Evolutionary conservation across 53 echinoderm and acorn worm genomes (phyloP).

Genomic region (Henricia sp.): DNA sequence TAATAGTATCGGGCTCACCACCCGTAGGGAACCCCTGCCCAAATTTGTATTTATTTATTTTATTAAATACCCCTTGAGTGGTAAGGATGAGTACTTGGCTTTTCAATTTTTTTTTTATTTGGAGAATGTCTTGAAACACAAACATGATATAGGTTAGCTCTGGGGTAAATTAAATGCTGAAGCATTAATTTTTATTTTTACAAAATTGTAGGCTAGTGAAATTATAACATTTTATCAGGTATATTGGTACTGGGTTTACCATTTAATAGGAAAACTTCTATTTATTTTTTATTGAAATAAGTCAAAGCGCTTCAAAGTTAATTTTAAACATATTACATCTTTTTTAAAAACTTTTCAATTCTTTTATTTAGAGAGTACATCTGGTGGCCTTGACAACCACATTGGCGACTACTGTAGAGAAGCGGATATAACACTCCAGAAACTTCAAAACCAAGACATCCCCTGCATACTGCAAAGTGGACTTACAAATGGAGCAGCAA

Average conservation of each 20-base stretch:
- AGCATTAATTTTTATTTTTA: too few species aligned
- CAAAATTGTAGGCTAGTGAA: too few species aligned
- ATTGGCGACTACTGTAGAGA: conserved; percentile 2
- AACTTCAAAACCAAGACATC: conserved; percentile 2
- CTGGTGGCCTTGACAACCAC: background rate
- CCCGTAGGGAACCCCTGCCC: conserved; percentile 1
- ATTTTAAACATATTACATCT: too few species aligned
- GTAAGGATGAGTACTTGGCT: too few species aligned
- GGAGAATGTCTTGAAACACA: background rate
- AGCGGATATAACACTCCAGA: conserved; percentile 17
- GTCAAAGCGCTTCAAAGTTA: too few species aligned
- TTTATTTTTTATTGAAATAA: background rate
- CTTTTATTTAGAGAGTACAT: background rate
- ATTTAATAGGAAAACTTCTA: background rate
- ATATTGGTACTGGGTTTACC: too few species aligned
- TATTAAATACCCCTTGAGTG: background rate
- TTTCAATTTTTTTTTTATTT: too few species aligned
- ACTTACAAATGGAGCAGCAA: conserved; percentile 26
- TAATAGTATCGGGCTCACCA: conserved; percentile 1
- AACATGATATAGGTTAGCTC: too few species aligned
- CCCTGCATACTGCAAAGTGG: conserved; percentile 14
- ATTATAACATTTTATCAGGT: too few species aligned
- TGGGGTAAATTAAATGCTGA: too few species aligned
- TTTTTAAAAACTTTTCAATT: background rate
- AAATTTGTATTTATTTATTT: background rate